Percentiles rank a stretch among this genome's conserved stretches.
These are phyloP conservation scores for Tachysurus vachellii DNA, from an alignment of 2,113 vertebrate species.

Conservation along the genomic window DNA sequence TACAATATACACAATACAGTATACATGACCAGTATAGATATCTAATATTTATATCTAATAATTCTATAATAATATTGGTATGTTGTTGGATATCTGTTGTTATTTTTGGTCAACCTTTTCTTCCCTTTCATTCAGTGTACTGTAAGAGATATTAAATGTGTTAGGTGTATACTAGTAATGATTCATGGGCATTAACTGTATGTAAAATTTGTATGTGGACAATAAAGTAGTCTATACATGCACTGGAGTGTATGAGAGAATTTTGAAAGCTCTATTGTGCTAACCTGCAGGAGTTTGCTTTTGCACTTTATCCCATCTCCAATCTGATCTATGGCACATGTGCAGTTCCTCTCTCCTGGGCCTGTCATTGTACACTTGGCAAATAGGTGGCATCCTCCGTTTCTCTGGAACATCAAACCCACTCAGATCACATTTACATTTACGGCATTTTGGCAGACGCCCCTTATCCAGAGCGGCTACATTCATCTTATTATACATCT, in stretches of 20 bases:
- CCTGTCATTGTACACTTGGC: constrained; percentile 79
- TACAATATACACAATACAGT: not conserved
- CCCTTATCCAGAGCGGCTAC: too few relatives aligned
- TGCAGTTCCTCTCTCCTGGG: constrained; percentile 75
- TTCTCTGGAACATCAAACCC: constrained; percentile 71
- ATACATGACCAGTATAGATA: not conserved
- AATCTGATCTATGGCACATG: constrained; percentile 67
- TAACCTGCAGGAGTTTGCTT: constrained; percentile 80
- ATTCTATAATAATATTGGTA: not conserved
- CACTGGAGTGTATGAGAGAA: not conserved
- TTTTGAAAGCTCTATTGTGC: not conserved
- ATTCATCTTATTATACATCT: too few relatives aligned
- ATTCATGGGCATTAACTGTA: not conserved
- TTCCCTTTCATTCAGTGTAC: not conserved
- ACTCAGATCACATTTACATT: not conserved
- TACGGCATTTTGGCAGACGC: too few relatives aligned
- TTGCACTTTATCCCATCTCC: constrained; percentile 85
- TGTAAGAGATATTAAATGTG: not conserved
- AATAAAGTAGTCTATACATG: not conserved
- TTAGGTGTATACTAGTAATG: not conserved
- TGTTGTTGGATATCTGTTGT: not conserved
- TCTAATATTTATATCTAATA: not conserved
- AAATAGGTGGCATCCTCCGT: constrained; percentile 81
- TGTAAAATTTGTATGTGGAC: too few relatives aligned
- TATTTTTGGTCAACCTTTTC: not conserved